Evolutionary conservation across 2,888 invertebrate species (phyloP).

Genomic region (Tipula vernalis): DNA sequence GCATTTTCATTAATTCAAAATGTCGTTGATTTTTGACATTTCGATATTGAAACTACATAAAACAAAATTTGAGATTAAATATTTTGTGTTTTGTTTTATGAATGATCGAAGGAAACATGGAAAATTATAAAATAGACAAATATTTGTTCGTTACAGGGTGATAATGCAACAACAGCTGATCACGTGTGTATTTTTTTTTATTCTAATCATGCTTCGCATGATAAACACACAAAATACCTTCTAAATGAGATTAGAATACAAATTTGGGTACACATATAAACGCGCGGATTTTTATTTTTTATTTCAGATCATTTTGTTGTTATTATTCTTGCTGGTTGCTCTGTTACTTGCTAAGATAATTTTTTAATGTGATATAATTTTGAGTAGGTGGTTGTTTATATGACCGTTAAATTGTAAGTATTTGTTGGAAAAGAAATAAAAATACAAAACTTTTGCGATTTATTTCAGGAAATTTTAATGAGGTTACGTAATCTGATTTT

Average conservation of each 20-base stretch:
- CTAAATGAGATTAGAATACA: not conserved
- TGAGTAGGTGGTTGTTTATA: not conserved
- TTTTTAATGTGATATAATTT: not conserved
- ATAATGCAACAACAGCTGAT: not conserved
- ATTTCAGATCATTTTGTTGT: not conserved
- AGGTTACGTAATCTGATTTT: not conserved
- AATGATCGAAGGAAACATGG: not conserved
- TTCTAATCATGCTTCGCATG: not conserved
- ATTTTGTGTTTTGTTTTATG: not conserved
- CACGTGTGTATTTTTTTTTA: not conserved
- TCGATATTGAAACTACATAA: not conserved
- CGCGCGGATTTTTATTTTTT: not conserved
- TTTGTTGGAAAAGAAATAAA: not conserved
- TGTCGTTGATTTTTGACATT: slow-evolving; percentile 4
- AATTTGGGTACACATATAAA: not conserved
- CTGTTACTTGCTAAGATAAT: not conserved
- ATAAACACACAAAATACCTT: not conserved
- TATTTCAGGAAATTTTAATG: not conserved
- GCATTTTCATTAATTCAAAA: not conserved
- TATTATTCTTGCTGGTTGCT: not conserved
- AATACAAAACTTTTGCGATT: not conserved
- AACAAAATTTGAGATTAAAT: not conserved
- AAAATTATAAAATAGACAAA: not conserved
- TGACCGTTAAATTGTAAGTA: not conserved
- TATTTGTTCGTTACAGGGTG: not conserved